phyloP scores from a whole-genome alignment of 2,113 vertebrate species.

The Strix aluco region DNA sequence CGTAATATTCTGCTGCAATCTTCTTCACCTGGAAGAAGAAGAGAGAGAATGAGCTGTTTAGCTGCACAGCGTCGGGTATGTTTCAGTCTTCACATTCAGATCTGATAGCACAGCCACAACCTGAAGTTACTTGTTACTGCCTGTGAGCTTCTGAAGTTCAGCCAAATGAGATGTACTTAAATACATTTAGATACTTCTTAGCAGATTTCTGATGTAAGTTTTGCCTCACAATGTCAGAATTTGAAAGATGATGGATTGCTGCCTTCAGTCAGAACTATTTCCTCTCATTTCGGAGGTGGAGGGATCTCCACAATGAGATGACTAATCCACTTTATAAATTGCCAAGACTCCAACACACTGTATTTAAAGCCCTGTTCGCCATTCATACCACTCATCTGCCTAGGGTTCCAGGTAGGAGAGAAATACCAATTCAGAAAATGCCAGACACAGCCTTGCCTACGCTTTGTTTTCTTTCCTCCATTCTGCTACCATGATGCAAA shows the following conservation, averaged over 20 bases:
- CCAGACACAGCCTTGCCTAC: not conserved
- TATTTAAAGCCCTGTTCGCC: not conserved
- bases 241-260: not conserved
- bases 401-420: not conserved
- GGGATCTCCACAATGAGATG: not conserved
- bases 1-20: slow-evolving; percentile 95
- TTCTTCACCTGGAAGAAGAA: slow-evolving; percentile 85
- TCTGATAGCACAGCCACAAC: slow-evolving; percentile 14
- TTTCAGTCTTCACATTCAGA: not conserved
- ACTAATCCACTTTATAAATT: not conserved
- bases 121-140: slow-evolving; percentile 25
- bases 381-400: not conserved
- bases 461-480: not conserved
- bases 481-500: not conserved
- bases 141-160: slow-evolving; percentile 21
- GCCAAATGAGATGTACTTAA: not conserved
- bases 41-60: slow-evolving; percentile 14
- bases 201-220: not conserved
- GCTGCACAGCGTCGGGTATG: not conserved
- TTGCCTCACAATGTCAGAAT: not conserved
- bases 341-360: not conserved
- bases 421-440: not conserved
- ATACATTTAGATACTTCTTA: not conserved
- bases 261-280: not conserved
- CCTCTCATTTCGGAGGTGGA: not conserved